phyloP scores from a whole-genome alignment of 2,113 vertebrate genomes.

The Bostrychus sinensis region DNA sequence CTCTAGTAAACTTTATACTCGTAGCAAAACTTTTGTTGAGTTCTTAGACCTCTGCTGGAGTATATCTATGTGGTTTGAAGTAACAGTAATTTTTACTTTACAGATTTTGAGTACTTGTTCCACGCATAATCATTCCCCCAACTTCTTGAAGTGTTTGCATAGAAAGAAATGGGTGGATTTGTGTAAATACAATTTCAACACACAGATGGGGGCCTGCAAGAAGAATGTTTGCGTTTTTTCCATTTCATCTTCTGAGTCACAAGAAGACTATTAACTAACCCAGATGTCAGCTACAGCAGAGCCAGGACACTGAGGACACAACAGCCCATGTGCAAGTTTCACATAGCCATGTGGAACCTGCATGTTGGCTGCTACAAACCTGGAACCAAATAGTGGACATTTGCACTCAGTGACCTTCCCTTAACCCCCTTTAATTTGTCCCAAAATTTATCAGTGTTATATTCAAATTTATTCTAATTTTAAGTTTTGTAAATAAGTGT shows the following conservation, averaged over 20 bases:
- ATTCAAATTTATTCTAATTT: background rate
- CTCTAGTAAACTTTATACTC: too few relatives aligned
- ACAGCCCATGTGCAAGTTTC: slow-evolving; percentile 48
- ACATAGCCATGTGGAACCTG: slow-evolving; percentile 26
- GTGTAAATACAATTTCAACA: slow-evolving; percentile 28
- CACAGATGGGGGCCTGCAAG: too few relatives aligned
- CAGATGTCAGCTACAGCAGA: slow-evolving; percentile 3
- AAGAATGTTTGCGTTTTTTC: slow-evolving; percentile 37
- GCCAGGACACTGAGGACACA: slow-evolving; percentile 4
- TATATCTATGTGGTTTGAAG: too few relatives aligned
- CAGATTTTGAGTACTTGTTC: too few relatives aligned
- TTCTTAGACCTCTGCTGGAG: too few relatives aligned
- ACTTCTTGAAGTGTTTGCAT: slow-evolving; percentile 29
- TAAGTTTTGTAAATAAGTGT: background rate
- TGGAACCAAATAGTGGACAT: background rate
- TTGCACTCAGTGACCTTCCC: background rate
- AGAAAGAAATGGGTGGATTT: slow-evolving; percentile 13
- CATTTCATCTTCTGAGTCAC: slow-evolving; percentile 21
- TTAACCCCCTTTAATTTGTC: background rate
- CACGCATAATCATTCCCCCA: slow-evolving; percentile 33
- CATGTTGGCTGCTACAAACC: background rate
- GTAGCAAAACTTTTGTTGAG: too few relatives aligned
- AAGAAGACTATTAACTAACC: slow-evolving; percentile 1
- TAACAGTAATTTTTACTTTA: too few relatives aligned
- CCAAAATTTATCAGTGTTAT: background rate